Conservation (phyloP, 2,113 vertebrate species). For the Scomber japonicus region DNA sequence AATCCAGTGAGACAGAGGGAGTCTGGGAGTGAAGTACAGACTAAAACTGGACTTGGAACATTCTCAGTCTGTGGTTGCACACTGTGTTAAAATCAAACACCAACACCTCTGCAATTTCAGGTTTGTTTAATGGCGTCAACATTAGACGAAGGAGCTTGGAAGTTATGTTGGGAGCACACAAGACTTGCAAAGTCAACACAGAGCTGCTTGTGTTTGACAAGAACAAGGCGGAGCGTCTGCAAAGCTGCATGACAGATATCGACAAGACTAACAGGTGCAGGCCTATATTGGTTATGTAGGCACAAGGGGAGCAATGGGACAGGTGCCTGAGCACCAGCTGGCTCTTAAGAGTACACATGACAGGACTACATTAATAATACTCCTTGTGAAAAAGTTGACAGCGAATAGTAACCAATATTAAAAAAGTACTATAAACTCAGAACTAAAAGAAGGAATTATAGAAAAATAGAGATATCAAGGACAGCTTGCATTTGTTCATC, state of each 20-base stretch:
- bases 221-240: slow-evolving; percentile 26
- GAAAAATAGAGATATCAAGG: background rate
- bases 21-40: background rate
- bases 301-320: slow-evolving; percentile 42
- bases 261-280: slow-evolving; percentile 59
- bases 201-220: slow-evolving; percentile 10
- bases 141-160: background rate
- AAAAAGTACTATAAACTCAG: background rate
- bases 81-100: background rate
- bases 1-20: too few relatives aligned
- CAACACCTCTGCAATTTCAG: background rate
- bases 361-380: slow-evolving; percentile 27
- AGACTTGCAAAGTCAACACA: slow-evolving; percentile 20
- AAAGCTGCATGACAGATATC: slow-evolving; percentile 1
- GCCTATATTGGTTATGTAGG: slow-evolving; percentile 16
- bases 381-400: background rate
- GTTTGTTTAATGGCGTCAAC: background rate
- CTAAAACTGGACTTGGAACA: background rate
- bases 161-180: background rate
- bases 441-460: slow-evolving; percentile 1
- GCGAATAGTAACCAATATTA: background rate
- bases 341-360: background rate
- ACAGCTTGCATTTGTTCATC: background rate
- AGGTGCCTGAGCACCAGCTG: slow-evolving; percentile 45
- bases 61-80: background rate